Conservation (phyloP, 2,888 invertebrate genomes). For the Thereva nobilitata region DNA sequence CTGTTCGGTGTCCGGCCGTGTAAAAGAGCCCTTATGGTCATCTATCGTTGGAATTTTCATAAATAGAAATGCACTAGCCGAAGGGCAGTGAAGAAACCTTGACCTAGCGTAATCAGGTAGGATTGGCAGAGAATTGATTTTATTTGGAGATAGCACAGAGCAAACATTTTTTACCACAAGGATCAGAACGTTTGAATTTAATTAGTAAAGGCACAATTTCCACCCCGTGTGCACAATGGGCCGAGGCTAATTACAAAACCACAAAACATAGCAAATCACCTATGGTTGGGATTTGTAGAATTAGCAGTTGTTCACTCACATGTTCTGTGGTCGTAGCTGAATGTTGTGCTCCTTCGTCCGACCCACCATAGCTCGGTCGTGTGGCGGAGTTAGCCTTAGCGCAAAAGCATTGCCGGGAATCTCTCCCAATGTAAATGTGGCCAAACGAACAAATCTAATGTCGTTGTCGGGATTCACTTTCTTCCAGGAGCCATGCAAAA, state of each 20-base stretch:
- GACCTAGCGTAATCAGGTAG: no score
- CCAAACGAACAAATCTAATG: neutral
- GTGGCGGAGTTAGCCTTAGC: neutral
- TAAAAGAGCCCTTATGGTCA: no score
- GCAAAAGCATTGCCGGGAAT: neutral
- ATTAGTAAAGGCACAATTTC: neutral
- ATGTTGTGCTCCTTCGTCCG: constrained; percentile 12
- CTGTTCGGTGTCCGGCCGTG: no score
- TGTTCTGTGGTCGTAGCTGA: neutral
- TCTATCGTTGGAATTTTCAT: no score
- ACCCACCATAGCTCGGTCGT: neutral
- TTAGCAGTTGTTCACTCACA: neutral
- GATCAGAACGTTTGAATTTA: constrained; percentile 7
- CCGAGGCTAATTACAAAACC: constrained; percentile 22
- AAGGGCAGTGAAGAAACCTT: no score
- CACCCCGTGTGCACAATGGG: constrained; percentile 3
- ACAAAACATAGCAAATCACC: constrained; percentile 6
- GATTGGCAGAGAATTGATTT: no score
- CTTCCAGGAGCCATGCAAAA: constrained; percentile 24
- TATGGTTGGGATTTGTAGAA: constrained; percentile 11
- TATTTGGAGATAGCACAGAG: no score
- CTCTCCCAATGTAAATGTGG: neutral
- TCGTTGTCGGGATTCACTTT: constrained; percentile 27
- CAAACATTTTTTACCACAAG: neutral
- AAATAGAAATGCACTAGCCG: no score